phyloP scores from a whole-genome alignment of 2,797 vertebrate genomes.

The Scolopax rusticola region DNA sequence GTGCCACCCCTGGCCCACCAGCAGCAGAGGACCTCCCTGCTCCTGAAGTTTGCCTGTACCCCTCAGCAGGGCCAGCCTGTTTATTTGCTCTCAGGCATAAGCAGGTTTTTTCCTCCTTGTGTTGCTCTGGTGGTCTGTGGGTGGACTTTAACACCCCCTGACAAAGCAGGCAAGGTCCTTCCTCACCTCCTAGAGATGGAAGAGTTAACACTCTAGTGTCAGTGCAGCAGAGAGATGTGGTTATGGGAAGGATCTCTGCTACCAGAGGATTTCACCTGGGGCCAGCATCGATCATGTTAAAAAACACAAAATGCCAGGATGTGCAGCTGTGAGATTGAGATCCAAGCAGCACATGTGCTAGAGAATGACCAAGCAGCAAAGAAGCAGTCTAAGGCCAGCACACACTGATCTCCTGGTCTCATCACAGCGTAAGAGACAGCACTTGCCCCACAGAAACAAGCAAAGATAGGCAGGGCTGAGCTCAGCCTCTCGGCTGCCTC shows the following conservation, averaged over 20 bases:
- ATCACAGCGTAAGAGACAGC: background rate
- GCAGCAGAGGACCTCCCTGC: background rate
- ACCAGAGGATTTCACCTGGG: background rate
- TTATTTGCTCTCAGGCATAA: background rate
- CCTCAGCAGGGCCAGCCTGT: background rate
- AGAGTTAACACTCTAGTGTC: background rate
- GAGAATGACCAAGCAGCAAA: background rate
- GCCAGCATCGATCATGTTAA: background rate
- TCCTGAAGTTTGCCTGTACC: background rate
- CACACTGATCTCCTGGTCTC: background rate
- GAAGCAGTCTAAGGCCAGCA: background rate
- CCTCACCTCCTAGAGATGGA: background rate
- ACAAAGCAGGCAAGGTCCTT: background rate
- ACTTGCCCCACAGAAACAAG: background rate
- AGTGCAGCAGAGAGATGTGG: background rate
- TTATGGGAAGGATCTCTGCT: background rate
- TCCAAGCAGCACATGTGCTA: background rate
- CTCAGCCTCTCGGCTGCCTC: background rate
- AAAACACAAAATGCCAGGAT: background rate
- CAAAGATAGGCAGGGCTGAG: background rate
- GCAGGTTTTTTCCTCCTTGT: background rate
- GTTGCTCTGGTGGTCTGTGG: background rate
- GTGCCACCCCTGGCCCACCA: background rate
- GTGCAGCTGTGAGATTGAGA: background rate
- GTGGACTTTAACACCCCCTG: fast-evolving